Evolutionary conservation across 1,140 invertebrate genomes (phyloP).

Genomic region (Diabrotica virgifera): DNA sequence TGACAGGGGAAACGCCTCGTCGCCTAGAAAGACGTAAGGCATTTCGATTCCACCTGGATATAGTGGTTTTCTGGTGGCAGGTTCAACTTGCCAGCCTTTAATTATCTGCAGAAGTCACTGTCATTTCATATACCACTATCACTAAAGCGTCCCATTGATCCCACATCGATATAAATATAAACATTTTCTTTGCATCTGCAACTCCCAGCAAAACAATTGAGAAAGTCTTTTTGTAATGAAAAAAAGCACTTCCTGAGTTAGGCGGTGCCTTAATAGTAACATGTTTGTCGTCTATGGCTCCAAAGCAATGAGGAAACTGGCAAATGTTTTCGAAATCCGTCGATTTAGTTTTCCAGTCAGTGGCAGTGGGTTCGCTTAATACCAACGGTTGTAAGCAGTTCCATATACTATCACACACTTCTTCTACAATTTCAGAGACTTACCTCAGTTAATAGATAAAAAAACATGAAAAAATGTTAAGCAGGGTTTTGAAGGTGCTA

Average conservation of each 20-base stretch:
- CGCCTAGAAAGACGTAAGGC: no score
- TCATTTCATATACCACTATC: not conserved
- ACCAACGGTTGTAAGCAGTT: not conserved
- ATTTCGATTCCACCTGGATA: no score
- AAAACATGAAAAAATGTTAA: no score
- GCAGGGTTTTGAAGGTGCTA: no score
- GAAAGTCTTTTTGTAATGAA: slow-evolving; percentile 1
- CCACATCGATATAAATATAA: not conserved
- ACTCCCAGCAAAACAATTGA: not conserved
- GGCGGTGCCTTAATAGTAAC: not conserved
- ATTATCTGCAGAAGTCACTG: not conserved
- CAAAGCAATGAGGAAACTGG: not conserved
- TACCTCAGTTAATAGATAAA: no score
- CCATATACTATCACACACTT: not conserved
- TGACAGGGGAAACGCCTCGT: no score
- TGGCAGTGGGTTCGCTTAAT: not conserved
- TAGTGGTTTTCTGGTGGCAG: no score
- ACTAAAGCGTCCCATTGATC: not conserved
- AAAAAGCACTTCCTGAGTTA: not conserved
- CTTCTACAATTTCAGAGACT: not conserved
- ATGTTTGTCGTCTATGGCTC: no score
- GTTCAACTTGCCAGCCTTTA: not conserved
- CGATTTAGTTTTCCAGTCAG: not conserved
- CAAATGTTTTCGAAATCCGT: not conserved
- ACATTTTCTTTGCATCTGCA: not conserved